A percentile compares a stretch with the other conserved stretches of the same genome.
These are phyloP conservation scores for Fissipunctia ypsillon DNA, from an alignment of 2,888 invertebrate genomes.

Conservation along the genomic window DNA sequence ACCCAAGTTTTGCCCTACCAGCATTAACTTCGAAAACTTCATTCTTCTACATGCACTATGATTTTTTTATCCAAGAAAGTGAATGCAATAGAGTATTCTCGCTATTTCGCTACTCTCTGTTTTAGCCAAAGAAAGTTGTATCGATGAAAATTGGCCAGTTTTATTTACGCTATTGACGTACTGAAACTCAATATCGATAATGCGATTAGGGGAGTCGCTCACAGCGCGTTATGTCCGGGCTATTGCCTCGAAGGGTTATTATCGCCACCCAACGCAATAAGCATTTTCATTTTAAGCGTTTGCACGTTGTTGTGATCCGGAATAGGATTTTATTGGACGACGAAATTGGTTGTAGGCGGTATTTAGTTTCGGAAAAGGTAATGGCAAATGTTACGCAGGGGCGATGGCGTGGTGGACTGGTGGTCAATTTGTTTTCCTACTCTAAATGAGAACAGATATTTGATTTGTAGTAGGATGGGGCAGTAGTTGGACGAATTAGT, in stretches of 20 bases:
- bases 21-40: conserved; percentile 3
- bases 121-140: conserved; percentile 1
- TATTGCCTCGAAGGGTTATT: conserved; percentile 57
- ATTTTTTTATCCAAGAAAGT: not conserved
- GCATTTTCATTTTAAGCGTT: conserved; percentile 59
- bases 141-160: conserved; percentile 28
- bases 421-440: not conserved
- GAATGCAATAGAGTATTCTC: not conserved
- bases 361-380: conserved; percentile 43
- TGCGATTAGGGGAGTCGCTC: conserved; percentile 58
- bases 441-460: conserved; percentile 6
- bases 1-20: no score
- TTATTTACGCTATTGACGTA: conserved; percentile 49
- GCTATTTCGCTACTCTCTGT: not conserved
- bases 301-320: conserved; percentile 56
- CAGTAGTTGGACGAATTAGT: no score
- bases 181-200: conserved; percentile 60
- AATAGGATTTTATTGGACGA: conserved; percentile 54
- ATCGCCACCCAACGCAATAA: conserved; percentile 54
- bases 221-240: conserved; percentile 46
- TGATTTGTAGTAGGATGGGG: not conserved
- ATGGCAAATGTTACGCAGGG: conserved; percentile 23
- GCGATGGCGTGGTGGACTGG: no score
- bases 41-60: not conserved
- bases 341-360: conserved; percentile 41